phyloP scores from a whole-genome alignment of 2,113 vertebrate genomes.

The Myiopsitta monachus region DNA sequence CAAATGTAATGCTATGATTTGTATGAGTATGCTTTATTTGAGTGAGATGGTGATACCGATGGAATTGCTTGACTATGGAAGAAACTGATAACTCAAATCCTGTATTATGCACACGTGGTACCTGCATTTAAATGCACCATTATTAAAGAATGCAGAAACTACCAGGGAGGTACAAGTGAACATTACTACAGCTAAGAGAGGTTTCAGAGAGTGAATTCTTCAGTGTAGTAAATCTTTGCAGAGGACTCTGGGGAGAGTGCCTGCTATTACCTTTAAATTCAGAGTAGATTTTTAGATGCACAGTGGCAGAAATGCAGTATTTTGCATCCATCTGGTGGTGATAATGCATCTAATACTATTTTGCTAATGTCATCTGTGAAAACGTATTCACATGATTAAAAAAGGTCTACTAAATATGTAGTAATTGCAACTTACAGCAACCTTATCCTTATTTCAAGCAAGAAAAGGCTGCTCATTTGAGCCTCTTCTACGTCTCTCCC shows the following conservation, averaged over 20 bases:
- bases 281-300: not conserved
- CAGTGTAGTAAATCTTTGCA: not conserved
- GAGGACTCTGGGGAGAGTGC: not conserved
- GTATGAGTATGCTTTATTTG: not conserved
- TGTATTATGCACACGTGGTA: not conserved
- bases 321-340: not conserved
- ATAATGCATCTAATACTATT: not conserved
- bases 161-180: not conserved
- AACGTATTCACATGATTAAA: not conserved
- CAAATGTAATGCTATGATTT: not conserved
- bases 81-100: not conserved
- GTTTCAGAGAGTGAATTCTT: not conserved
- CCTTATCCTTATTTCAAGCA: not conserved
- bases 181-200: not conserved
- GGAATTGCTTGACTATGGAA: not conserved
- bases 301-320: not conserved
- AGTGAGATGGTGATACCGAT: not conserved
- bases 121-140: not conserved
- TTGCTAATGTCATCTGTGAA: not conserved
- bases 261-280: not conserved
- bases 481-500: not conserved
- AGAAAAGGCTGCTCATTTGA: not conserved
- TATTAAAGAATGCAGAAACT: not conserved
- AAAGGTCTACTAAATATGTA: not conserved
- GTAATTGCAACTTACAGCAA: not conserved